Base-by-base conservation (phyloP, 2,797 vertebrate species). In the Chaetodon trifasciatus region DNA sequence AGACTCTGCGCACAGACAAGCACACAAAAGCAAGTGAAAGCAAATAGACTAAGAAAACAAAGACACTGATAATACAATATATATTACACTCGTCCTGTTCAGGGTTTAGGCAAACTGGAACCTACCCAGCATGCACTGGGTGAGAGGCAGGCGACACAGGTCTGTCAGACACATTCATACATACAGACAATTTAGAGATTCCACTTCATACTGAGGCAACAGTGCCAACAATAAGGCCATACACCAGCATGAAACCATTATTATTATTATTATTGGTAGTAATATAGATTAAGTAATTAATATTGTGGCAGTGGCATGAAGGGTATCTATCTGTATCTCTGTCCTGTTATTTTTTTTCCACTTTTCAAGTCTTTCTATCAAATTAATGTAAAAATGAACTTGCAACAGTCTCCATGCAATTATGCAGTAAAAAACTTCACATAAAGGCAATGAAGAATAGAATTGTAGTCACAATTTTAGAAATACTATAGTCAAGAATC, bases 91-190 rank as follows among this genome's bases (percentile, higher is more conserved):
- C 0, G 7, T 50, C 0, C 28, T 44, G 15, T 28, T 23, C 8
- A 49, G 49, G 7, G 19, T 42, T 11, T 4, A 19, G 49, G 10
- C 35, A 56, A 39, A 21, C 28, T 62, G 46, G 11, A 72, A n/a
- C 23, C 24, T 44, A 39, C 60, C 68, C 83, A 58, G 53, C 66
- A 70, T 77, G 69, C 70, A 67, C 2, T 35, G 35, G 19, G 67
- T 0, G 1, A 44, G 19, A 69, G 28, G 13, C 37, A 56, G 19
- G 42, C 10, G 28, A 6, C 61, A 56, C 44, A 32, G 28, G 12
- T 63, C 50, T 40, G 23, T 57, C 56, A 19, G 39, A 71, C 9
- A 62, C 24, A 46, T 21, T 47, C 32, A 70, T 2, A 39, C 60
- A 1, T 58, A 17, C 23, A 21, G 16, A 21, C 17, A 52, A 3